Evolutionary conservation across 35 echinoderm and acorn worm species (phyloP).

Genomic region (Heliocidaris tuberculata): DNA sequence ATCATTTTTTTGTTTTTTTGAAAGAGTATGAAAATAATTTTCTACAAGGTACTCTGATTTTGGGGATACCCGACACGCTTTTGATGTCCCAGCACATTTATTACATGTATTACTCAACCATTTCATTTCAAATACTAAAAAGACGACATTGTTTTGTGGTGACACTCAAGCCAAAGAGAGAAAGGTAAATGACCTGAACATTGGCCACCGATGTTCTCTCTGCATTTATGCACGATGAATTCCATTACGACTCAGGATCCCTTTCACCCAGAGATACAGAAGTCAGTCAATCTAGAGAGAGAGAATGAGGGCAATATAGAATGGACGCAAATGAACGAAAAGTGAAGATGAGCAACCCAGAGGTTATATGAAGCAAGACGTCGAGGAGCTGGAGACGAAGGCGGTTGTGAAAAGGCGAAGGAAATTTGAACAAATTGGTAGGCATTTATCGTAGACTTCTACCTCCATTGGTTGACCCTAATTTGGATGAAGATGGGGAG

Average conservation of each 20-base stretch:
- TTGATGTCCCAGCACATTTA: no score
- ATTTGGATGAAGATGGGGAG: background rate
- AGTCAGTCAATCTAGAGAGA: background rate
- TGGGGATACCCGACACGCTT: no score
- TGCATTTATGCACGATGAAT: background rate
- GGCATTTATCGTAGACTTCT: background rate
- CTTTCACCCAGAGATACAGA: background rate
- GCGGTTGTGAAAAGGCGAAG: background rate
- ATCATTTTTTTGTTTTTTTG: background rate
- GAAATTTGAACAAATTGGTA: background rate
- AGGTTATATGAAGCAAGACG: no score
- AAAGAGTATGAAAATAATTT: no score
- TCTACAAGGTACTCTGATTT: no score
- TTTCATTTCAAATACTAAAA: background rate
- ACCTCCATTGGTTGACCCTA: background rate
- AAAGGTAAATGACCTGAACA: background rate
- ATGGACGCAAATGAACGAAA: background rate
- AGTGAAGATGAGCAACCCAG: background rate
- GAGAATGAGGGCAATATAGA: background rate
- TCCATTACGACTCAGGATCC: background rate
- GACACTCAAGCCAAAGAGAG: background rate
- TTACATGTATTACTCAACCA: no score
- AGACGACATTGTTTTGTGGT: background rate
- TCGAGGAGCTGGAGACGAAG: background rate
- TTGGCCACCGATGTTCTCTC: background rate